Base-by-base conservation (phyloP, 2,888 invertebrate species). In the Hofmannophila pseudospretella region DNA sequence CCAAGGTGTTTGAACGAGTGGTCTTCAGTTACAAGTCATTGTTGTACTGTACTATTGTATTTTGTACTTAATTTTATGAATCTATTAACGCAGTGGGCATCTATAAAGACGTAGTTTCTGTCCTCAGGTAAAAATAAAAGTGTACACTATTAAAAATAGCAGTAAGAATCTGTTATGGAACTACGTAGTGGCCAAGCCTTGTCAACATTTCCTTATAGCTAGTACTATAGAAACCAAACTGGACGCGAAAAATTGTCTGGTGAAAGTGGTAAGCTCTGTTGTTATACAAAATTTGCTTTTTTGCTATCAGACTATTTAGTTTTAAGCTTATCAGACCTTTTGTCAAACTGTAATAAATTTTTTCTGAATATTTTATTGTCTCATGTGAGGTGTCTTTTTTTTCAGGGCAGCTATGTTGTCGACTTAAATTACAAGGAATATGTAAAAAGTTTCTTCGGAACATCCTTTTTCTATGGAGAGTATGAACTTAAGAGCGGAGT, bases 391-490 rank as follows among this genome's bases (percentile, higher is more conserved):
- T n/a, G n/a, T n/a, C n/a, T n/a, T n/a, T n/a, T 16, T 16, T 54
- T 49, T 19, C 42, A 64, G 64, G 58, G 57, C 5, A 36, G 22
- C 7, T 53, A 52, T 26, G 34, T 32, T n/a, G 36, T 44, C 10
- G 38, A 48, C 3, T 27, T 56, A 7, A 52, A 58, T 32, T 35
- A 57, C 11, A 48, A 49, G 3, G 49, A 51, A 13, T 43, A 50
- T 8, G 43, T 50, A 31, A 32, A 48, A 3, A 51, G 39, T 2
- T 60, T 52, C 19, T 32, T 57, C 7, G 65, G 63, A 0, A 39
- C 42, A 8, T 45, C 54, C 3, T 62, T 64, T 30, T 64, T 59
- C 34, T 64, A 62, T 22, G 63, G 63, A 0, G 44, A 59, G 16
- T 59, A 49, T 27, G 13, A 50, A 9, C 50, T 58, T 16, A 60